Conservation (phyloP, 2,888 invertebrate genomes). For the Chymomyza amoena region DNA sequence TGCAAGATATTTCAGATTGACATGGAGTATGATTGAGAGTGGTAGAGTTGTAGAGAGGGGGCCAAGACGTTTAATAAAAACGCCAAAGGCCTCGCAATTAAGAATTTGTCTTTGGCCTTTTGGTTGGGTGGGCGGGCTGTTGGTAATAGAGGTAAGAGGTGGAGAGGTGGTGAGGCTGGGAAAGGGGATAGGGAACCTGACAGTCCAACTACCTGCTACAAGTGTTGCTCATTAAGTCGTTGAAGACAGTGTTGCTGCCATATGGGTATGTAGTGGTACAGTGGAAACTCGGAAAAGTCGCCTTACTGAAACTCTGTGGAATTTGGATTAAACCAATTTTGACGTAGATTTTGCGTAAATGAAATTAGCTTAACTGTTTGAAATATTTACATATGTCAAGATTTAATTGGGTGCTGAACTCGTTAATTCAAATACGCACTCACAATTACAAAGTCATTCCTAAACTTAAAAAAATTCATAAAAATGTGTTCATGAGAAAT, state of each 20-base stretch:
- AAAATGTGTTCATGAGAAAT: too few relatives aligned
- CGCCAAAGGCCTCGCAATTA: conserved; percentile 58
- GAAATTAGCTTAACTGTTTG: too few relatives aligned
- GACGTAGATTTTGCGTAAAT: too few relatives aligned
- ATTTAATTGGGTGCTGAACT: too few relatives aligned
- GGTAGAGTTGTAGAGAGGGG: conserved; percentile 18
- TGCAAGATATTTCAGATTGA: conserved; percentile 16
- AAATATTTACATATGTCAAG: too few relatives aligned
- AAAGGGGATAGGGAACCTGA: conserved; percentile 4
- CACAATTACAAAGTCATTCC: too few relatives aligned
- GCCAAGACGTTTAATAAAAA: background rate
- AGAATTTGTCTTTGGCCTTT: conserved; percentile 47
- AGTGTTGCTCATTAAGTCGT: conserved; percentile 56
- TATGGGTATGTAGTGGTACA: background rate
- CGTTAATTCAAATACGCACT: too few relatives aligned
- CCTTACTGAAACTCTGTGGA: too few relatives aligned
- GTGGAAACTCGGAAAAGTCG: background rate
- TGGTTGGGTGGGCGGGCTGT: conserved; percentile 51
- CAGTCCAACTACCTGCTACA: conserved; percentile 28
- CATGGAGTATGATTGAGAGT: background rate
- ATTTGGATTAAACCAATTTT: too few relatives aligned
- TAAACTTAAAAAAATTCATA: too few relatives aligned
- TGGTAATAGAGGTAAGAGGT: conserved; percentile 8
- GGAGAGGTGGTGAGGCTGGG: background rate
- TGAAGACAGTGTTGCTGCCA: conserved; percentile 13